Conservation (phyloP, 1,140 invertebrate genomes). For the Bombus waltoni region DNA sequence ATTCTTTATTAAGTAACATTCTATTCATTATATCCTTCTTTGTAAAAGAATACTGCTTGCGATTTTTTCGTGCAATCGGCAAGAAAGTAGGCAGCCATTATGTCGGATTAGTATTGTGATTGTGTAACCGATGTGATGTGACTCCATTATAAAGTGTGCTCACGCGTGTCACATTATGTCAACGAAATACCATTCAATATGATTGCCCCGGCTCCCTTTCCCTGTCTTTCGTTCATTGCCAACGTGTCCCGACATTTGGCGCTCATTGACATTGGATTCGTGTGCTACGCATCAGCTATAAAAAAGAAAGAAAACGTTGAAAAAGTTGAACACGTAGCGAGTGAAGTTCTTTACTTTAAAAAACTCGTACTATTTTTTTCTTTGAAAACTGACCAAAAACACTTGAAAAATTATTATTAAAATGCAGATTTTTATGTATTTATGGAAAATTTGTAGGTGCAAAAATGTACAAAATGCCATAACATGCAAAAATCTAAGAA, state of each 20-base stretch:
- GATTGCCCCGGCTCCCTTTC: constrained; percentile 44
- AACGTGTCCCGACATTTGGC: constrained; percentile 64
- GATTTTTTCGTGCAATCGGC: constrained; percentile 61
- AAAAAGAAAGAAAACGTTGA: constrained; percentile 12
- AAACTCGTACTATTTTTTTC: not conserved
- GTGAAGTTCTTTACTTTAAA: not conserved
- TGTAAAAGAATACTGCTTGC: not conserved
- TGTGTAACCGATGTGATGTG: constrained; percentile 82
- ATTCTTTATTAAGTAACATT: no score
- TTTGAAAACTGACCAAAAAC: not conserved
- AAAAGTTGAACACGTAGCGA: not conserved
- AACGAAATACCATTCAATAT: constrained; percentile 65
- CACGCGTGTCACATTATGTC: constrained; percentile 69
- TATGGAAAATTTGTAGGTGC: no score
- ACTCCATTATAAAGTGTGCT: constrained; percentile 79
- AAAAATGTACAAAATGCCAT: no score
- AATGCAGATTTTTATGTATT: no score
- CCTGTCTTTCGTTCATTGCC: constrained; percentile 37
- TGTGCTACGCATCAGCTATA: not conserved
- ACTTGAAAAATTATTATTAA: no score
- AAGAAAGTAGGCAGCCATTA: constrained; percentile 78
- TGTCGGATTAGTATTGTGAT: constrained; percentile 82
- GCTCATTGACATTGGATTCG: constrained; percentile 40
- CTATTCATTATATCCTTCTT: not conserved
- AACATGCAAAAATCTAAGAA: no score